Base-by-base conservation (phyloP, 2,797 vertebrate genomes). In the Halcyon badia region DNA sequence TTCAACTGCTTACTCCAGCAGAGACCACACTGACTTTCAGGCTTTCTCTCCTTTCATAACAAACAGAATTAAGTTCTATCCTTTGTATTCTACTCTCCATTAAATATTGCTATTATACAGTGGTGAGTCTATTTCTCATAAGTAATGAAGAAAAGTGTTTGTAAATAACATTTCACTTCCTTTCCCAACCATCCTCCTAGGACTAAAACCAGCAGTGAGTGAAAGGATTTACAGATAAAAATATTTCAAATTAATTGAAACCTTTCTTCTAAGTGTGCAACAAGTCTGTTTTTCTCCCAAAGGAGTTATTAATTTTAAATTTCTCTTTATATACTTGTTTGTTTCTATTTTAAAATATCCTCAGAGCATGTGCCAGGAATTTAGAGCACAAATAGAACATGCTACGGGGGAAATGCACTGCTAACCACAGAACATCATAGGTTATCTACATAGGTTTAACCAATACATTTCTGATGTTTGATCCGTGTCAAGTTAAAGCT, bases 271-370 rank as follows among this genome's bases (percentile, higher is more conserved):
- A 92, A 56, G 14, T 30, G 56, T 33, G 17, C 15, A 91, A 62
- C 30, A 56, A 69, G 39, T 70, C 33, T 76, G 9, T 1, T 84
- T 91, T 72, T 17, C 35, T 79, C 60, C 56, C 42, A 28, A 44
- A 62, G 42, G 39, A 42, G 77, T 91, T 89, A 91, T 82, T 87
- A 68, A 66, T 84, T 86, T 84, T 17, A 82, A 82, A 76, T 69
- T 46, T 51, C 11, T 65, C 20, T 39, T 6, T 25, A 70, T 72
- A 18, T 69, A 54, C 10, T 87, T 54, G 11, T 66, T 79, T 75
- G 26, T 52, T 84, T 89, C 54, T 79, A 39, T 76, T 94, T 82
- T 81, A 82, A 84, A 91, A 66, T 80, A 51, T 33, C 11, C n/a
- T 58, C 46, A 72, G 30, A 58, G 16, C 6, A 42, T 56, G 20